Base-by-base conservation (phyloP, 2,888 invertebrate species). In the Keiferia lycopersicella region DNA sequence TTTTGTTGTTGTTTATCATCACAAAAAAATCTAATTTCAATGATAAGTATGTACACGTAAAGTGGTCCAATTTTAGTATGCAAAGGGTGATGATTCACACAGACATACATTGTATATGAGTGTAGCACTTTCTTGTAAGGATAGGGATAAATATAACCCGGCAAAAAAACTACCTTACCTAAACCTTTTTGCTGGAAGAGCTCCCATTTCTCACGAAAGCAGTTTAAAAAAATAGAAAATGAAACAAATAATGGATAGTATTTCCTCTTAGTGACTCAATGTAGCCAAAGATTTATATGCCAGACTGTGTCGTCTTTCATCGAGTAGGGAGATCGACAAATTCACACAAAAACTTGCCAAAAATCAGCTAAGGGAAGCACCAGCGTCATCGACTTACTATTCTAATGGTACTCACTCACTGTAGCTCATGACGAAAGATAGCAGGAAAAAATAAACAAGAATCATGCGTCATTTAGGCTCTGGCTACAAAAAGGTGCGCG, bases 351-450 rank as follows among this genome's bases (percentile, higher is more conserved):
- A 18, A 18, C 34, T 51, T 61, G 61, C 50, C 61, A 61, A 61
- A 61, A 51, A 26, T 16, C 34, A 16, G 34, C 18, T 18, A 16
- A 18, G 34, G 38, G 51, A 61, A 51, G 51, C 51, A 61, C 12
- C 34, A 61, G n/a, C 20, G 61, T 41, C 50, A 61, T 61, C 50
- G 10, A 30, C 51, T 38, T 51, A 20, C 26, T 61, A 61, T 61
- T 61, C 50, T 20, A 30, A 38, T 50, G 39, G 51, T 48, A 61
- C 48, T 59, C 41, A n/a, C n/a, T n/a, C n/a, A n/a, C n/a, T n/a
- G n/a, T n/a, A 59, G 20, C 41, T 57, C 59, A 12, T 4, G 20
- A 41, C 20, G 59, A 59, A 14, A n/a, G 59, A 59, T 41, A 7
- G 2, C 12, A 41, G 41, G 59, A 41, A 59, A 59, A 57, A 16